Evolutionary conservation across 1,140 invertebrate genomes (phyloP), one percentile per base, ranked within the genome.

Genomic region (Drosophila ercepeae): DNA sequence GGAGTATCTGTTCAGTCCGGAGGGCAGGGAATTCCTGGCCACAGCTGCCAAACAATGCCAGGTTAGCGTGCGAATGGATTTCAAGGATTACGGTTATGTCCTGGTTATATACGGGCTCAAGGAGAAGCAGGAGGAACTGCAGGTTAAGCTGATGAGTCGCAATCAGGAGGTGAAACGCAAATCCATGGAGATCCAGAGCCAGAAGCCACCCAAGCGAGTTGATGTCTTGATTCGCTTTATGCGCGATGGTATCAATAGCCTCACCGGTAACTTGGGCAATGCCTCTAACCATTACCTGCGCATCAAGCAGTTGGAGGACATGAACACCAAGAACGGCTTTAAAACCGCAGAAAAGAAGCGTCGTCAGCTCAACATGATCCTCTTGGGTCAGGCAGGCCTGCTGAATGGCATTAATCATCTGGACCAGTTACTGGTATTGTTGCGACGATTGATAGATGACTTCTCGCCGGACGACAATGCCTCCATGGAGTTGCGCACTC

Each of bases 321-420:
- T 92, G 74, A 89, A 93, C 45, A 89, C 89, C 0, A 93, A 93
- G 46, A 92, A 92, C 50, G 90, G 91, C 42, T 81, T 68, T 19
- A 91, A 92, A 39, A 79, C 91, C 41, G 89, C 59, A 81, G 92
- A 79, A 42, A 74, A 65, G 78, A 92, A 83, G 53, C 91, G 71
- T 78, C 89, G 75, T 78, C 91, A 83, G 51, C 58, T 93, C 0
- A 93, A 93, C 61, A 93, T 93, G 91, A 90, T 93, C 21, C 65
- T 93, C 2, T 65, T 93, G 3, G 93, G 93, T 0, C 92, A 93
- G 78, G 93, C 92, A 1, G 93, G 93, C 2, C 90, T 93, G 8
- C 75, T 88, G 1, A 92, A 92, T 67, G 93, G 93, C n/a, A 77
- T 76, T 4, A 82, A 83, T 44, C 92, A 93, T 75, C 60, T 93